A percentile compares a stretch with the other conserved stretches of the same genome.
phyloP scores from a whole-genome alignment of 2,113 vertebrate species.

The Rhea pennata region DNA sequence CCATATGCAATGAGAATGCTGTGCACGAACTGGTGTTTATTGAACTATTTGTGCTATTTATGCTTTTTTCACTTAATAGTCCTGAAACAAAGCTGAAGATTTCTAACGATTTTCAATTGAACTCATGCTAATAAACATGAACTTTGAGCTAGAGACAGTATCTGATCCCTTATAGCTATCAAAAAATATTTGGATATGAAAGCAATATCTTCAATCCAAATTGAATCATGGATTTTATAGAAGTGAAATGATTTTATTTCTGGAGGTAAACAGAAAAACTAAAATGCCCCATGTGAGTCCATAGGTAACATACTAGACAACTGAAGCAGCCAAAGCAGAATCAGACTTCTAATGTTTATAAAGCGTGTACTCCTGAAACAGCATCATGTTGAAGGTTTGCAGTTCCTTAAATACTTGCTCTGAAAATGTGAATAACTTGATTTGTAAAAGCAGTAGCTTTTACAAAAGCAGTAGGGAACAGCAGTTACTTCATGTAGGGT shows the following conservation, averaged over 20 bases:
- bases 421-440: slow-evolving; percentile 12
- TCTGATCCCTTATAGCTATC: neutral
- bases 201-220: neutral
- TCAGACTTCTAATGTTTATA: slow-evolving; percentile 25
- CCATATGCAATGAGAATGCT: neutral
- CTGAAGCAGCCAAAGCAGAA: slow-evolving; percentile 44
- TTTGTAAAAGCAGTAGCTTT: slow-evolving; percentile 3
- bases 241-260: neutral
- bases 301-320: neutral
- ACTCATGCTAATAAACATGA: slow-evolving; percentile 27
- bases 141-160: slow-evolving; percentile 1
- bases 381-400: neutral
- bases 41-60: slow-evolving; percentile 1
- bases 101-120: slow-evolving; percentile 19
- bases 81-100: slow-evolving; percentile 8
- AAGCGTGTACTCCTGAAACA: slow-evolving; percentile 12
- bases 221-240: neutral
- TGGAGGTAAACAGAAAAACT: neutral
- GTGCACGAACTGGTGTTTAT: neutral
- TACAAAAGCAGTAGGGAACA: slow-evolving; percentile 14
- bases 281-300: neutral
- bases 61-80: neutral
- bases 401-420: slow-evolving; percentile 11
- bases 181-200: neutral
- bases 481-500: neutral